Evolutionary conservation across 2,888 invertebrate genomes (phyloP).

Genomic region (Morpho deidamia): DNA sequence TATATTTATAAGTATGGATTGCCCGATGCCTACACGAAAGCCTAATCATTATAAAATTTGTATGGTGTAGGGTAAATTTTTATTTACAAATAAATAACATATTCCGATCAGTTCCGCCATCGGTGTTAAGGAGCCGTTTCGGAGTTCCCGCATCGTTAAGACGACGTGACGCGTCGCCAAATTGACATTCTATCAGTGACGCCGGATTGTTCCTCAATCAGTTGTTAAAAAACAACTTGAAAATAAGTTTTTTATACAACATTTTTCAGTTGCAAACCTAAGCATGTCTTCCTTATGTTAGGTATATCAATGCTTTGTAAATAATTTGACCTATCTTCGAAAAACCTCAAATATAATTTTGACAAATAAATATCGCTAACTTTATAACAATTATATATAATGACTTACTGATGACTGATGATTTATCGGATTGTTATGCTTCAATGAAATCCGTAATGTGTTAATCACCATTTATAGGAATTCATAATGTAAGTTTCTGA

Average conservation of each 20-base stretch:
- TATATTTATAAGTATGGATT: background rate
- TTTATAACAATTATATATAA: too few species aligned
- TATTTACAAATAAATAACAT: slow-evolving; percentile 10
- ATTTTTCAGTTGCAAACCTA: background rate
- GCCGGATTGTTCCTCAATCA: slow-evolving; percentile 72
- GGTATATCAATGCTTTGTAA: background rate
- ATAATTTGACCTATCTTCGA: too few species aligned
- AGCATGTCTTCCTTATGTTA: background rate
- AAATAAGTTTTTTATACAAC: background rate
- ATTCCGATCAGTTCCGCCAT: slow-evolving; percentile 9
- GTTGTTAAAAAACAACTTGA: background rate
- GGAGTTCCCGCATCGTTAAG: slow-evolving; percentile 12
- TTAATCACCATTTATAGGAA: too few species aligned
- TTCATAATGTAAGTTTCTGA: too few species aligned
- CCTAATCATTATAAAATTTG: slow-evolving; percentile 8
- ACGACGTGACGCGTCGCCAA: slow-evolving; percentile 39
- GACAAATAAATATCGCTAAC: too few species aligned
- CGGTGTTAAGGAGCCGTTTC: slow-evolving; percentile 12
- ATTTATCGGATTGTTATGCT: too few species aligned
- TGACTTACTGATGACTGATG: too few species aligned
- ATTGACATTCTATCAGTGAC: slow-evolving; percentile 75
- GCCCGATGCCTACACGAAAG: background rate
- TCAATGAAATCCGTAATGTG: too few species aligned
- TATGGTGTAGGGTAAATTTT: background rate
- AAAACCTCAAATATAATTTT: too few species aligned